Base-by-base conservation (phyloP, 2,888 invertebrate genomes). In the Eupithecia dodoneata region DNA sequence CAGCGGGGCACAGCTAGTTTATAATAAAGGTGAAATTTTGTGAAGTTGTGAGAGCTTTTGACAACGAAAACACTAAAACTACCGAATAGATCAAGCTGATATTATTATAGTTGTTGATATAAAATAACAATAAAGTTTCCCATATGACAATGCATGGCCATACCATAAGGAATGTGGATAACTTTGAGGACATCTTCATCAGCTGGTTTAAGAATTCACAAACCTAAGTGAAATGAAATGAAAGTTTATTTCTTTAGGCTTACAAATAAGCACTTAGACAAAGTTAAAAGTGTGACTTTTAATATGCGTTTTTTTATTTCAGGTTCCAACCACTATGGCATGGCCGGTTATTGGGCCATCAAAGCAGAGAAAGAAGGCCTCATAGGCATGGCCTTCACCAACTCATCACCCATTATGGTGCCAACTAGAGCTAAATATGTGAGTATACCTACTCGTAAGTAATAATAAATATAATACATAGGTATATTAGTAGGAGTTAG, bases 311-410 rank as follows among this genome's bases (percentile, higher is more conserved):
- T 30, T 30, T 30, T 47, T 5, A 65, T n/a, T 82, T 49, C 84
- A 97, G 97, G 96, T 3, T 97, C 97, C 42, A 99, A 98, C 89
- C 99, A 99, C 91, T 99, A 97, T 85, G 99, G 99, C 2, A 99
- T 99, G 88, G 98, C 98, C 13, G 98, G 97, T 0, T 98, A 97
- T 95, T 99, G 98, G 95, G 96, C 97, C 0, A 88, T 97, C 81
- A 96, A 96, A 87, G 98, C 98, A 0, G 95, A 97, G 85, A 92
- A 97, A 44, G 89, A 97, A 81, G 97, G 97, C 0, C 92, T 98
- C 42, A 96, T 98, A 74, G 99, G 99, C 0, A 96, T 99, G 95
- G 97, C 97, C 4, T 98, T 98, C 90, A 99, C 99, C 0, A 99
- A 99, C 89, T 97, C 98, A 0, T 98, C 99, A 4, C 99, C 99